Percentiles rank a stretch among this genome's conserved stretches.
Conservation (phyloP, 2,797 vertebrate genomes). For the Cirrhinus mrigala region DNA sequence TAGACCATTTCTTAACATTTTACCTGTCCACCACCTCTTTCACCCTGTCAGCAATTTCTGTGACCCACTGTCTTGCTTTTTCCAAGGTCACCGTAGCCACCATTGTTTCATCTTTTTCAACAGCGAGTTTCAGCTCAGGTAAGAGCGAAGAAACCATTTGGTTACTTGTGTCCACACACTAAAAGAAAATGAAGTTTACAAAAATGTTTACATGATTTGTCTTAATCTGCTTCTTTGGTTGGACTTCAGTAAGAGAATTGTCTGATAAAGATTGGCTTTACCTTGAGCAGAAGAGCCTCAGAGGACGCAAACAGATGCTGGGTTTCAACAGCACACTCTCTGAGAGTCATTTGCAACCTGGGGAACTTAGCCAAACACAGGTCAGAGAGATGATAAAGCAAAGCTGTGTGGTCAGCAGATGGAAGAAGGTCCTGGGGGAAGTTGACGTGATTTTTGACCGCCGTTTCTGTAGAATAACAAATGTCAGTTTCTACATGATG, state of each 20-base stretch:
- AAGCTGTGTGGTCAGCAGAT: background rate
- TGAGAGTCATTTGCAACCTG: background rate
- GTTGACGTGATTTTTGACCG: background rate
- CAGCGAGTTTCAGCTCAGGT: background rate
- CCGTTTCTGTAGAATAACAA: background rate
- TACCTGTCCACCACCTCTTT: background rate
- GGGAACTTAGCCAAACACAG: slow-evolving; percentile 33
- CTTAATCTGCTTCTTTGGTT: background rate
- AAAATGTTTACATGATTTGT: background rate
- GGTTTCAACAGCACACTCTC: background rate
- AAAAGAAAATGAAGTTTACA: background rate
- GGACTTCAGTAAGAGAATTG: background rate
- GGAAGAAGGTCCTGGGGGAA: background rate
- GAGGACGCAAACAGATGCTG: slow-evolving; percentile 8
- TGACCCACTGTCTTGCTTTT: background rate
- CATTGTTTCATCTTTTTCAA: slow-evolving; percentile 1
- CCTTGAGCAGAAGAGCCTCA: slow-evolving; percentile 31
- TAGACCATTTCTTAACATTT: background rate
- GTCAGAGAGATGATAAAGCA: slow-evolving; percentile 35
- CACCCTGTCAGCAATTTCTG: background rate
- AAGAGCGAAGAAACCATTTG: slow-evolving; percentile 11
- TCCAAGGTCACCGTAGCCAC: background rate
- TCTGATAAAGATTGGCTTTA: background rate
- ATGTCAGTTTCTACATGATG: background rate
- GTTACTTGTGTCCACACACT: slow-evolving; percentile 23